Conservation (phyloP, 23 tunicate species). For the Ascidia mentula region DNA sequence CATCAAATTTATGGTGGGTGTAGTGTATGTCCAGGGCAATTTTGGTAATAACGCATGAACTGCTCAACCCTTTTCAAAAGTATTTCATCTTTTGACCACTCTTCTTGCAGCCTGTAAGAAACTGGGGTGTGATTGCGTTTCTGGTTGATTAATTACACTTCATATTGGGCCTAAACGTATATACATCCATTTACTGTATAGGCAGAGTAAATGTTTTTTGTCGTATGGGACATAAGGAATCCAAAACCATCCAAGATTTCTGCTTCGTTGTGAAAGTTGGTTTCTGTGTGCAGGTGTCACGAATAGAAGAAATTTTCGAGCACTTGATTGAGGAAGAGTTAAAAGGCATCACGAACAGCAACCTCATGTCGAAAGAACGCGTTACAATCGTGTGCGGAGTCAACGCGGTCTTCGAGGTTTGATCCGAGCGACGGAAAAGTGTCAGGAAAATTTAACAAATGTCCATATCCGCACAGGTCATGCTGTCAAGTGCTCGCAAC, state of each 20-base stretch:
- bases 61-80: too few species aligned
- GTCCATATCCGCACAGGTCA: conserved; percentile 22
- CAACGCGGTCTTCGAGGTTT: conserved; percentile 61
- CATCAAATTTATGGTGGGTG: too few species aligned
- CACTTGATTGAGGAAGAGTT: conserved; percentile 66
- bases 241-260: too few species aligned
- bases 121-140: not conserved
- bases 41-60: too few species aligned
- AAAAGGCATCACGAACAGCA: conserved; percentile 22
- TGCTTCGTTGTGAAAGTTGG: too few species aligned
- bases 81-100: too few species aligned
- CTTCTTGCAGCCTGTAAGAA: not conserved
- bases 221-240: too few species aligned
- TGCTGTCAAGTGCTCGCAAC: conserved; percentile 41
- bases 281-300: conserved; percentile 45
- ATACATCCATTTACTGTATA: too few species aligned
- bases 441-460: not conserved
- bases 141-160: not conserved
- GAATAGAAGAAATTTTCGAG: conserved; percentile 74
- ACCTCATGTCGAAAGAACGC: conserved; percentile 44
- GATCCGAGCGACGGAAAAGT: not conserved
- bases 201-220: too few species aligned
- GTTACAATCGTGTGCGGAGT: conserved; percentile 40
- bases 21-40: too few species aligned
- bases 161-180: not conserved